A percentile compares a stretch with the other conserved stretches of the same genome.
Conservation (phyloP, 2,113 vertebrate species). For the Axis porcinus region DNA sequence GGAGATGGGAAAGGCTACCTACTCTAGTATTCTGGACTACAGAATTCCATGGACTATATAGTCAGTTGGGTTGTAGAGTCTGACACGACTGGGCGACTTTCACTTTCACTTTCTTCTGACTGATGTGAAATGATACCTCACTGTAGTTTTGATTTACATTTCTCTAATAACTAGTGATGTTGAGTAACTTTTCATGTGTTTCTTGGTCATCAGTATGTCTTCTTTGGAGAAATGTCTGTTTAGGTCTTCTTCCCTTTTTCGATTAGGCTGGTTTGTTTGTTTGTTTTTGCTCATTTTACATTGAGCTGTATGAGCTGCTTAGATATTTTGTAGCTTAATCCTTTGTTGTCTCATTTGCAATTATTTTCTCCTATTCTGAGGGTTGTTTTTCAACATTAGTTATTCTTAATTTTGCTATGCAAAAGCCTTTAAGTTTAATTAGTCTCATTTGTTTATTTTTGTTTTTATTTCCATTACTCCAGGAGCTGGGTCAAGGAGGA, state of each 20-base stretch:
- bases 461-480: background rate
- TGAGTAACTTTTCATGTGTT: background rate
- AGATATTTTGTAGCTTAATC: background rate
- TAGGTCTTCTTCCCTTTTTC: background rate
- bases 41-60: background rate
- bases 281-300: background rate
- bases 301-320: background rate
- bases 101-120: background rate
- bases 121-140: background rate
- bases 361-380: background rate
- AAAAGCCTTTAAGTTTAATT: background rate
- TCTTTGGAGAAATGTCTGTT: background rate
- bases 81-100: accelerated
- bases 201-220: background rate
- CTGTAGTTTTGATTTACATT: background rate
- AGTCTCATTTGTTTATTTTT: background rate
- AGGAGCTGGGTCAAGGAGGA: background rate
- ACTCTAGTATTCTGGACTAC: background rate
- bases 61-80: background rate
- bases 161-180: background rate
- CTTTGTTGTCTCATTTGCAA: background rate
- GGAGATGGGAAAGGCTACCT: background rate
- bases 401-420: background rate
- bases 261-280: background rate
- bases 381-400: background rate